Evolutionary conservation across 2,888 invertebrate genomes (phyloP).

Genomic region (Alloscopus bannaensis): DNA sequence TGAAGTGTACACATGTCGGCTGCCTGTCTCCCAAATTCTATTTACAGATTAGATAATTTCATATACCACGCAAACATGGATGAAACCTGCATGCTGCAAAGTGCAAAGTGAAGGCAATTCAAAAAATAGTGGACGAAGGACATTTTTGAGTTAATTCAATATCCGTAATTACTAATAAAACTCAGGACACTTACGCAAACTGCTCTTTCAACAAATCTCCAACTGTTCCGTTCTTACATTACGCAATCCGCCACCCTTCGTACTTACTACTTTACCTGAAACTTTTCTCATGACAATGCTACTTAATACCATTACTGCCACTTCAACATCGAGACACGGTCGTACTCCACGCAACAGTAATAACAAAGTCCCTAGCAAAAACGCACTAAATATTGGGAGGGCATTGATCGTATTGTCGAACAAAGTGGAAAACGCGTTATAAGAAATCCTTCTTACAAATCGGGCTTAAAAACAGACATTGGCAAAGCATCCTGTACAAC

Average conservation of each 20-base stretch:
- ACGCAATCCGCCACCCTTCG: slow-evolving; percentile 4
- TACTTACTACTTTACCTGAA: too few relatives aligned
- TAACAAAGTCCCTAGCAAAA: slow-evolving; percentile 22
- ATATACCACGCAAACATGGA: slow-evolving; percentile 1
- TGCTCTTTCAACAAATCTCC: slow-evolving; percentile 9
- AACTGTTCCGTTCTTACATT: slow-evolving; percentile 32
- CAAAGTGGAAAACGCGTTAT: not conserved
- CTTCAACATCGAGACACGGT: not conserved
- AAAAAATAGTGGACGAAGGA: too few relatives aligned
- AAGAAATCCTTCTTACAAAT: not conserved
- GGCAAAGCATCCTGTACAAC: not conserved
- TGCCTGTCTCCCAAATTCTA: not conserved
- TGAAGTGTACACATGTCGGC: not conserved
- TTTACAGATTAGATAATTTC: not conserved
- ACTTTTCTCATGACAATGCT: too few relatives aligned
- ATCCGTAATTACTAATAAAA: too few relatives aligned
- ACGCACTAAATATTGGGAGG: slow-evolving; percentile 37
- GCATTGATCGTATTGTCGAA: slow-evolving; percentile 36
- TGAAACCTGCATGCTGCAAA: too few relatives aligned
- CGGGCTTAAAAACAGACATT: not conserved
- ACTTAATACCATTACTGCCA: not conserved
- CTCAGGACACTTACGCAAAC: slow-evolving; percentile 4
- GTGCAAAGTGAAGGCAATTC: too few relatives aligned
- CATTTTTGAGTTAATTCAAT: too few relatives aligned
- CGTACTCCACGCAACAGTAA: slow-evolving; percentile 15